Percentiles rank a stretch among this genome's conserved stretches.
Conservation (phyloP, 2,888 invertebrate genomes). For the Rotaria socialis region DNA sequence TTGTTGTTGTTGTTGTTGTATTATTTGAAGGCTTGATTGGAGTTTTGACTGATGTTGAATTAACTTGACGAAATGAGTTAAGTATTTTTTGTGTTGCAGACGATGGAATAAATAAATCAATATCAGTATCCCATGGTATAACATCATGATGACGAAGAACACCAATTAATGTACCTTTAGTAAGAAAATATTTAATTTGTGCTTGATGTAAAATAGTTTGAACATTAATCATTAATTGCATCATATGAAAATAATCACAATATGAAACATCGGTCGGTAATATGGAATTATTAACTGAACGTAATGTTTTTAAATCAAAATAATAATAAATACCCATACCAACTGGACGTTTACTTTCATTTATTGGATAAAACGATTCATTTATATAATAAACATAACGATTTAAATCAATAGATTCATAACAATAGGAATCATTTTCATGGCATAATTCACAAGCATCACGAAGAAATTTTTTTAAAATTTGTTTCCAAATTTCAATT, state of each 20-base stretch:
- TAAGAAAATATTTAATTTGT: slow-evolving; percentile 29
- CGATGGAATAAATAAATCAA: slow-evolving; percentile 16
- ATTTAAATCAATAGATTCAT: not conserved
- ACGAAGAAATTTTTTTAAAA: not conserved
- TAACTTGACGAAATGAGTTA: not conserved
- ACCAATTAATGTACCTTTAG: slow-evolving; percentile 25
- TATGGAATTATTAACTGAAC: not conserved
- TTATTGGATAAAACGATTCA: not conserved
- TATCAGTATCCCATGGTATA: slow-evolving; percentile 32
- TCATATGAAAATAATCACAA: slow-evolving; percentile 36
- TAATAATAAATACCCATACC: slow-evolving; percentile 20
- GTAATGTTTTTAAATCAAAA: not conserved
- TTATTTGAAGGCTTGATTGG: not conserved
- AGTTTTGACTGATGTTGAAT: not conserved
- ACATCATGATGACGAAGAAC: slow-evolving; percentile 18
- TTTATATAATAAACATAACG: not conserved
- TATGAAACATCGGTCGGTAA: not conserved
- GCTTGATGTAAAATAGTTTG: not conserved
- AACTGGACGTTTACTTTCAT: not conserved
- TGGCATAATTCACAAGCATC: slow-evolving; percentile 3
- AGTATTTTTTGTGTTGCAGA: not conserved
- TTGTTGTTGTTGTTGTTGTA: not conserved
- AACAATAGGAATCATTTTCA: not conserved
- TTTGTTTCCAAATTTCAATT: not conserved
- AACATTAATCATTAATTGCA: slow-evolving; percentile 26